Conservation (phyloP, 2,113 vertebrate genomes). For the Oenanthe melanoleuca region DNA sequence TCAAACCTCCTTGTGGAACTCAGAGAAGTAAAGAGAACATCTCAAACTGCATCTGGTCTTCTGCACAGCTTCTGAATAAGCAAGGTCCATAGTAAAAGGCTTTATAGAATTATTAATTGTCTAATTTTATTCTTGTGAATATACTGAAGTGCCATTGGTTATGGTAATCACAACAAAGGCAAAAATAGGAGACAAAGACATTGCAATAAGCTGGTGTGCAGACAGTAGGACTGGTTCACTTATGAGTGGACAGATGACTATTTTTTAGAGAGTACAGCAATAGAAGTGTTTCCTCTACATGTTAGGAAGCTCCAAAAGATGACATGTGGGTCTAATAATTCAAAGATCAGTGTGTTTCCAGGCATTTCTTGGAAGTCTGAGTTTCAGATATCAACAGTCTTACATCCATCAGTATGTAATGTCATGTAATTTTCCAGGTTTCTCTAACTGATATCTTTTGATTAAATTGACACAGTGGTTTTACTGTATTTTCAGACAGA, state of each 20-base stretch:
- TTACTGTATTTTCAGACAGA: slow-evolving; percentile 9
- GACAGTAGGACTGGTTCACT: not conserved
- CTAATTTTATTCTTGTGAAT: not conserved
- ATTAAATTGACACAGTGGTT: slow-evolving; percentile 38
- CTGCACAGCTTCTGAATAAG: not conserved
- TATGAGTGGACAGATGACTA: not conserved
- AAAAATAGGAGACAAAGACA: not conserved
- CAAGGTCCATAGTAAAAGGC: not conserved
- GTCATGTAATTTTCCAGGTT: not conserved
- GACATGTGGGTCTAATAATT: not conserved
- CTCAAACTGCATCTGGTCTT: not conserved
- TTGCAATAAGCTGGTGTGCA: not conserved
- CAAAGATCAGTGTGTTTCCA: not conserved
- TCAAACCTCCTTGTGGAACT: not conserved
- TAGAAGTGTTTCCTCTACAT: not conserved
- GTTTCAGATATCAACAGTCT: not conserved
- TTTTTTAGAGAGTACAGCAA: not conserved
- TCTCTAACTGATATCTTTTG: not conserved
- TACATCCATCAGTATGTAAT: not conserved
- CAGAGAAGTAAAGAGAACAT: not conserved
- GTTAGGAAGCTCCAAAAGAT: not conserved
- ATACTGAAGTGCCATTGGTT: not conserved
- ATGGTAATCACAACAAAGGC: not conserved
- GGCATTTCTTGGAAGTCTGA: not conserved
- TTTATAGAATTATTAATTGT: not conserved